Conservation (phyloP, 2,113 vertebrate species). For the Lophochroa leadbeateri region DNA sequence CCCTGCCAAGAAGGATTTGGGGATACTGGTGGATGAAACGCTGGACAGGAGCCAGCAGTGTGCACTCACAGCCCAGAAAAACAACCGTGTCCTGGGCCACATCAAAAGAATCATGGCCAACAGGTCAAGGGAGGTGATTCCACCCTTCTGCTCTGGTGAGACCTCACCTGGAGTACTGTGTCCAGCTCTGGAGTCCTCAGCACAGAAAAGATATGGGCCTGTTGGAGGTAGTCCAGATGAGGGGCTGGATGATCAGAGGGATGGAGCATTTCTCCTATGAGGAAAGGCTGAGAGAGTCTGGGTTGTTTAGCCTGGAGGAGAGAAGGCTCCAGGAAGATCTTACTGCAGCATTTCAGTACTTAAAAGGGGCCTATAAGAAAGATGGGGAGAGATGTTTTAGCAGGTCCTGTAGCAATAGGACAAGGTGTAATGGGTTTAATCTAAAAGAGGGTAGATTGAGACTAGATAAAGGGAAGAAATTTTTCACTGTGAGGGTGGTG, state of each 20-base stretch:
- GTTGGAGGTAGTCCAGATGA: background rate
- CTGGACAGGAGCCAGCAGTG: background rate
- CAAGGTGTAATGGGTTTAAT: background rate
- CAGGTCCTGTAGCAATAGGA: background rate
- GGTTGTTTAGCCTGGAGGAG: background rate
- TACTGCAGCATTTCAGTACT: background rate
- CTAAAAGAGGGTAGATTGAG: background rate
- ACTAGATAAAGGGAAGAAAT: background rate
- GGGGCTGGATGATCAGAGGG: background rate
- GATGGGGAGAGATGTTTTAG: background rate
- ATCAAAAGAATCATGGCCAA: background rate
- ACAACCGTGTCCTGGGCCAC: background rate
- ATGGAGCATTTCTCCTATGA: background rate
- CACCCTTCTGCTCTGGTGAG: background rate
- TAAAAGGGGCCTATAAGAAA: background rate
- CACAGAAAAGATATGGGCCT: background rate
- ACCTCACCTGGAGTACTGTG: background rate
- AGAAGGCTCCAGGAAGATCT: background rate
- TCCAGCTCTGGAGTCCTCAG: background rate
- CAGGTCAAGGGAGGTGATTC: background rate
- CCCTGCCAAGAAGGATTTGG: background rate
- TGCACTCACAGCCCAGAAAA: background rate
- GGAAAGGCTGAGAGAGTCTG: background rate
- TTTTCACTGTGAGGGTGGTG: background rate
- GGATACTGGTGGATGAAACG: background rate